Conservation (phyloP, 2,888 invertebrate species). For the Nomada hirtipes region DNA sequence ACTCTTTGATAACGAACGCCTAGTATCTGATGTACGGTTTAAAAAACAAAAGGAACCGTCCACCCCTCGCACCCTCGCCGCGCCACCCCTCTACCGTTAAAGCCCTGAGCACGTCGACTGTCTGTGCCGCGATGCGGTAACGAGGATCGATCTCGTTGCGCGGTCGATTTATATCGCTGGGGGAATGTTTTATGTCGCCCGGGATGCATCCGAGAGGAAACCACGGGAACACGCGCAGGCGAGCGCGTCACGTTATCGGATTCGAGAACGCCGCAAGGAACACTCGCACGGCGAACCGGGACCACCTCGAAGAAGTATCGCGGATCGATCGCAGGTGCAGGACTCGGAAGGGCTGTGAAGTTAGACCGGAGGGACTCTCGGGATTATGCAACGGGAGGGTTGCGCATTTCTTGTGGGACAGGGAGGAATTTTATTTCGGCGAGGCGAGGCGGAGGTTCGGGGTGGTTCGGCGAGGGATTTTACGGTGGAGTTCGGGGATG, state of each 20-base stretch:
- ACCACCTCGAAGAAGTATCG: constrained; percentile 59
- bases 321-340: constrained; percentile 54
- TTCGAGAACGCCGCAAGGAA: constrained; percentile 31
- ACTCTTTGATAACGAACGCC: constrained; percentile 77
- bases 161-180: constrained; percentile 67
- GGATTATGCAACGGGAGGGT: constrained; percentile 37
- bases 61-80: constrained; percentile 18
- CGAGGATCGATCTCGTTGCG: constrained; percentile 76
- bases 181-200: constrained; percentile 62
- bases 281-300: constrained; percentile 28
- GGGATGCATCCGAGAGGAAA: constrained; percentile 50
- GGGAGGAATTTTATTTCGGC: constrained; percentile 9
- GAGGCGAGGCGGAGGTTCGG: background rate
- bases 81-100: constrained; percentile 29
- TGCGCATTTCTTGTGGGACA: constrained; percentile 3
- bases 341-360: constrained; percentile 27
- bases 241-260: constrained; percentile 51
- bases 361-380: constrained; percentile 9
- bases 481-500: no score
- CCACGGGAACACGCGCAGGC: constrained; percentile 57
- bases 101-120: constrained; percentile 20
- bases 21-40: constrained; percentile 80
- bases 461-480: no score
- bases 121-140: constrained; percentile 61
- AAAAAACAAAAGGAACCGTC: constrained; percentile 80